Conservation (phyloP, 2,888 invertebrate species). For the Gandaritis pyraliata region DNA sequence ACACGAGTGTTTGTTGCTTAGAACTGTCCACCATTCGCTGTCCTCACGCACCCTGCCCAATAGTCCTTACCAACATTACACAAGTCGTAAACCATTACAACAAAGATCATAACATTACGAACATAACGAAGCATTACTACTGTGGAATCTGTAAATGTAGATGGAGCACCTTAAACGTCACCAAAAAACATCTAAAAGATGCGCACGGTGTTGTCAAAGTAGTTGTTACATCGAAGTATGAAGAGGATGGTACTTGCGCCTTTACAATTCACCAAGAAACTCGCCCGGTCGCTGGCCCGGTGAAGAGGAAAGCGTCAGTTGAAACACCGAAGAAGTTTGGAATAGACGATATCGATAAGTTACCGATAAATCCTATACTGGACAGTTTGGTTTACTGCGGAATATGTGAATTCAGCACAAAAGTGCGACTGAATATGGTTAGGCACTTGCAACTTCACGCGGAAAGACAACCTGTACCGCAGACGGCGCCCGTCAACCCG, state of each 20-base stretch:
- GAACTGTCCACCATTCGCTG: slow-evolving; percentile 42
- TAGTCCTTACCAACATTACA: slow-evolving; percentile 25
- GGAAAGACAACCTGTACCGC: slow-evolving; percentile 86
- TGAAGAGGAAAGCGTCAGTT: slow-evolving; percentile 23
- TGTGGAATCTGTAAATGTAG: slow-evolving; percentile 52
- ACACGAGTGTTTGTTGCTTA: slow-evolving; percentile 45
- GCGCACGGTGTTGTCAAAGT: slow-evolving; percentile 43
- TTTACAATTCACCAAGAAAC: slow-evolving; percentile 14
- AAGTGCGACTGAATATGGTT: slow-evolving; percentile 89
- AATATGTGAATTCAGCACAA: slow-evolving; percentile 87
- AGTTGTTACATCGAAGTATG: slow-evolving; percentile 17
- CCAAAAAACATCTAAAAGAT: slow-evolving; percentile 52
- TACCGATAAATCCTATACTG: slow-evolving; percentile 88
- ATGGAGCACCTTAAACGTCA: slow-evolving; percentile 29
- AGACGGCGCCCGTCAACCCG: slow-evolving; percentile 90
- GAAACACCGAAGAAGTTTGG: slow-evolving; percentile 64
- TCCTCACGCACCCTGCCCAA: slow-evolving; percentile 36
- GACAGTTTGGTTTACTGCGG: slow-evolving; percentile 86
- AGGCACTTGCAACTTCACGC: slow-evolving; percentile 88
- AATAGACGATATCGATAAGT: slow-evolving; percentile 85
- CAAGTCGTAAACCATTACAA: slow-evolving; percentile 56
- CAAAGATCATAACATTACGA: slow-evolving; percentile 37
- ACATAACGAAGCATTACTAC: slow-evolving; percentile 32
- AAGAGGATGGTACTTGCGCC: slow-evolving; percentile 9
- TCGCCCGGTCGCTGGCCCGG: slow-evolving; percentile 2